Evolutionary conservation across 2,888 invertebrate species (phyloP), one percentile per base, ranked within the genome.

Genomic region (Drosophila nigritarsus): DNA sequence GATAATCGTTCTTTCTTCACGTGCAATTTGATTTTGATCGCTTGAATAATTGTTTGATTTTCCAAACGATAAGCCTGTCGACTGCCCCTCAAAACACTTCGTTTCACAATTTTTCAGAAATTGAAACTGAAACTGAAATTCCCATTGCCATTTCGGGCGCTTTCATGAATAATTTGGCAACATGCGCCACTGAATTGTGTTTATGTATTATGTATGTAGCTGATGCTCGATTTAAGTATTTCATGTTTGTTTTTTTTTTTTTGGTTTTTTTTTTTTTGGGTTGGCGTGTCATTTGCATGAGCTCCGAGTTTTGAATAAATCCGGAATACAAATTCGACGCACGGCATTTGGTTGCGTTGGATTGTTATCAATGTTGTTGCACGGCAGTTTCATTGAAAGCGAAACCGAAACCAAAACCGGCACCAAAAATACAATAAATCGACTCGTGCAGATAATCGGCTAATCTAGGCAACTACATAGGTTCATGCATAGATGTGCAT

Each of bases 301-400:
- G 55, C 29, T 60, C 20, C 48, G 49, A 56, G 62, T 18, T 53
- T 70, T 69, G n/a, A 59, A 53, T 38, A 36, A 77, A 32, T 75
- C 64, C 80, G 61, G 62, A 75, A 75, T 80, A 75, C 60, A 66
- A 69, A 80, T 80, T 69, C 80, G 34, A 36, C 15, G 71, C 78
- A 72, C 72, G 72, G 62, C 51, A 77, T 62, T 63, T 55, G 29
- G 56, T 65, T 61, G 72, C 56, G 27, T 54, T 15, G 53, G 49
- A 50, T 65, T 68, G 51, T 51, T 34, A 60, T 50, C 68, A 69
- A 56, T 69, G 66, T 30, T 38, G 27, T 61, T 55, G 45, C 30
- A 32, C 4, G 32, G n/a, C 40, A 38, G 32, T 75, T 60, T 48
- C 75, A 75, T 63, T 77, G 77, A 77, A 77, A 77, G 69, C 65